phyloP scores from a whole-genome alignment of 2,797 vertebrate species.

The Apodemus agrarius region DNA sequence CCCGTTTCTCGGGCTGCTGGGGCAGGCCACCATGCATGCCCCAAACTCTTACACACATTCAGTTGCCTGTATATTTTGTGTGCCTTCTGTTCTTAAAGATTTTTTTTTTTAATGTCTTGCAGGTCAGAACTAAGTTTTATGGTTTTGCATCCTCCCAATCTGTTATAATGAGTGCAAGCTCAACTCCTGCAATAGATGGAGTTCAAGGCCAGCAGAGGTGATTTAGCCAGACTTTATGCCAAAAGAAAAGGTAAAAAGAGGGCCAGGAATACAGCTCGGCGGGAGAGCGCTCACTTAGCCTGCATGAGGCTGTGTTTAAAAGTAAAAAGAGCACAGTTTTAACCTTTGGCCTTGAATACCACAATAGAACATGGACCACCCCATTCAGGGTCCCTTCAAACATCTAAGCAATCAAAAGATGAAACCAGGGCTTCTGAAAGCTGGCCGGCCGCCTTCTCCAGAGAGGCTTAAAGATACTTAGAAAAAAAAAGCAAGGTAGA shows the following conservation, averaged over 20 bases:
- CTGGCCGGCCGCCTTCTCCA: background rate
- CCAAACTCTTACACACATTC: too few species aligned
- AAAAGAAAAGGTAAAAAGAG: background rate
- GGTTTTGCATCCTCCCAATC: background rate
- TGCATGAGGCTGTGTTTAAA: background rate
- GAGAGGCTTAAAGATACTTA: background rate
- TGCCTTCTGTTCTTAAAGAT: background rate
- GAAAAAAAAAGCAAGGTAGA: background rate
- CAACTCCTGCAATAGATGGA: background rate
- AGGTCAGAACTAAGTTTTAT: background rate
- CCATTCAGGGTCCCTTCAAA: slow-evolving; percentile 39
- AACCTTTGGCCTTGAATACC: slow-evolving; percentile 20
- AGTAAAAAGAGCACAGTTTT: slow-evolving; percentile 48
- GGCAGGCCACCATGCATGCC: rapidly evolving
- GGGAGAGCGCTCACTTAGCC: background rate
- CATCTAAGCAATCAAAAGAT: background rate
- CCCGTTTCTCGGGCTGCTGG: background rate
- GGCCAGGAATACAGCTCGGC: background rate
- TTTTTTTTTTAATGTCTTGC: background rate
- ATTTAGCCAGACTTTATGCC: background rate
- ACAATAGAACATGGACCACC: background rate
- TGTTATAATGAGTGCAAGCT: background rate
- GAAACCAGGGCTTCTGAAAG: background rate
- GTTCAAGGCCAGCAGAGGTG: background rate
- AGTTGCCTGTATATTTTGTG: background rate